Conservation (phyloP, 2,888 invertebrate species). For the Argynnis bischoffii region DNA sequence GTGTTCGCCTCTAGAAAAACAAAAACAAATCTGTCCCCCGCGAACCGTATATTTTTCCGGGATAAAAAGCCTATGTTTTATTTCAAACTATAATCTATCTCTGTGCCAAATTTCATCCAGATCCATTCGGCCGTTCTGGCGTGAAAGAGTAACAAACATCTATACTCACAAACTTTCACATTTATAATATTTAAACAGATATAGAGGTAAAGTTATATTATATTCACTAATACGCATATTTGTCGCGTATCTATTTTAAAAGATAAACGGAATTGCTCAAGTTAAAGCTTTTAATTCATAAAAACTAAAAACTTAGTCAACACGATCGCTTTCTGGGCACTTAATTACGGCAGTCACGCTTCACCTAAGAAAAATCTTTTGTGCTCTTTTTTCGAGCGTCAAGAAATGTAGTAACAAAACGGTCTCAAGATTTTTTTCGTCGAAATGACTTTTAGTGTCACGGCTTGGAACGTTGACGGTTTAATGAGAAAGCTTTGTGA, state of each 20-base stretch:
- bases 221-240: background rate
- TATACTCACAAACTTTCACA: too few species aligned
- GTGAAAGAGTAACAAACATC: too few species aligned
- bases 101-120: too few species aligned
- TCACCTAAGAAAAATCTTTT: slow-evolving; percentile 78
- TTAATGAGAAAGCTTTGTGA: slow-evolving; percentile 81
- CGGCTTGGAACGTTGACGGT: slow-evolving; percentile 73
- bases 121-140: too few species aligned
- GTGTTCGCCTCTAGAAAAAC: too few species aligned
- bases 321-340: slow-evolving; percentile 62
- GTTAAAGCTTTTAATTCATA: slow-evolving; percentile 16
- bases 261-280: slow-evolving; percentile 2
- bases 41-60: too few species aligned
- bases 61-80: too few species aligned
- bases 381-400: slow-evolving; percentile 75
- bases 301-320: slow-evolving; percentile 41
- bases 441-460: slow-evolving; percentile 78
- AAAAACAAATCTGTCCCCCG: too few species aligned
- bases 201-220: background rate
- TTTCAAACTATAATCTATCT: too few species aligned
- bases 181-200: too few species aligned
- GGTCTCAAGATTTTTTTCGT: slow-evolving; percentile 66
- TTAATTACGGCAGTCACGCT: slow-evolving; percentile 81
- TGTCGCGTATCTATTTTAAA: slow-evolving; percentile 1
- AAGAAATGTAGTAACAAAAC: slow-evolving; percentile 77